A percentile compares a stretch with the other conserved stretches of the same genome.
Evolutionary conservation across 2,888 invertebrate genomes (phyloP).

Genomic region (Alloscopus bannaensis): DNA sequence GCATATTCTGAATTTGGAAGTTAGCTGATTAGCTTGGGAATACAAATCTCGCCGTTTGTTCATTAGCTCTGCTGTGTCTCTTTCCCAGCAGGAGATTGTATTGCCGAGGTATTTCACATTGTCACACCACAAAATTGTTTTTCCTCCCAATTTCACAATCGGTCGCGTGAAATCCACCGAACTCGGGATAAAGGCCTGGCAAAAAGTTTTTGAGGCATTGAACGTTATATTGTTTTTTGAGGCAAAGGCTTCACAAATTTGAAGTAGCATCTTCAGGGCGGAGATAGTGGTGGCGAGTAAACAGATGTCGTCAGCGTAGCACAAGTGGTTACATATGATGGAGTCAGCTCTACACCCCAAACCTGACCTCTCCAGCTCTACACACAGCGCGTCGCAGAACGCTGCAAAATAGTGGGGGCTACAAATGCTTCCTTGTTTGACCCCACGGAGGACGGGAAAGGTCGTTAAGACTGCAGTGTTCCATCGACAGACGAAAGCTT

Average conservation of each 20-base stretch:
- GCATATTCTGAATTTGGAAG: background rate
- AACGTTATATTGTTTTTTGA: background rate
- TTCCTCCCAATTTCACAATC: background rate
- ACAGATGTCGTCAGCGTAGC: conserved; percentile 10
- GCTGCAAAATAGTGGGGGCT: conserved; percentile 20
- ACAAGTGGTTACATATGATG: background rate
- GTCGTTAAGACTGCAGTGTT: background rate
- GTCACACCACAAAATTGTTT: conserved; percentile 4
- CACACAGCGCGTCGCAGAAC: conserved; percentile 20
- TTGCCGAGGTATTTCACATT: conserved; percentile 23
- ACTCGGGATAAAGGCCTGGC: conserved; percentile 4
- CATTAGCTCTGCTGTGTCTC: conserved; percentile 4
- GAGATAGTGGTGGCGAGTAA: conserved; percentile 2
- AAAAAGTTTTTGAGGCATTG: conserved; percentile 17
- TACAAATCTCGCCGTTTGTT: conserved; percentile 4
- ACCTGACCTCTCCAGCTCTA: background rate
- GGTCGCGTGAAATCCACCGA: background rate
- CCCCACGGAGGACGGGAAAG: conserved; percentile 15
- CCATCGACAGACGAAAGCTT: conserved; percentile 13
- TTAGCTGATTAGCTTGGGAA: background rate
- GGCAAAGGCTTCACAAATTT: conserved; percentile 28
- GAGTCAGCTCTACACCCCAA: background rate
- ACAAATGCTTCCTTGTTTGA: conserved; percentile 27
- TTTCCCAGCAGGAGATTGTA: conserved; percentile 12
- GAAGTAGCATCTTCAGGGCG: background rate